phyloP scores from a whole-genome alignment of 2,797 vertebrate genomes.

The Manis pentadactyla region DNA sequence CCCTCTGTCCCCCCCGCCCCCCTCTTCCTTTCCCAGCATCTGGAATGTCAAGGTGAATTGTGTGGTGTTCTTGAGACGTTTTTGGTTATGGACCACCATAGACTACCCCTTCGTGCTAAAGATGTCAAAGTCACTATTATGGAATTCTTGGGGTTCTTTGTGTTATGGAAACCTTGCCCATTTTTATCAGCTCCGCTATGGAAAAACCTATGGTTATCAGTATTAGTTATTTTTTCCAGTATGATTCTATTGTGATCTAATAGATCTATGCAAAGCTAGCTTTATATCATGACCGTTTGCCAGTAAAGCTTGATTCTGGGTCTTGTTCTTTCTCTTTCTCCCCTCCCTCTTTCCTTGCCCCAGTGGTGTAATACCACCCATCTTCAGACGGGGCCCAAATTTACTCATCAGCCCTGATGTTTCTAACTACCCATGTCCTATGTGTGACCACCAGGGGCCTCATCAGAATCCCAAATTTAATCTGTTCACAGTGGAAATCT shows the following conservation, averaged over 20 bases:
- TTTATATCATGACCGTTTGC: fast-evolving
- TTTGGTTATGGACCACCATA: background rate
- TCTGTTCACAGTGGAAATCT: background rate
- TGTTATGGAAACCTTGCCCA: background rate
- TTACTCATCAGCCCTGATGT: background rate
- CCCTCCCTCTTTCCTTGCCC: background rate
- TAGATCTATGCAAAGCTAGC: background rate
- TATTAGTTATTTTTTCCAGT: background rate
- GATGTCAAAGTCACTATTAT: background rate
- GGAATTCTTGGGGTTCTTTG: background rate
- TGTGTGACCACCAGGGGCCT: background rate
- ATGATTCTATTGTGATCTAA: background rate
- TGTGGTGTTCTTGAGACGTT: background rate
- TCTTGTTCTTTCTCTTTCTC: background rate
- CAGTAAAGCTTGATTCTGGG: background rate
- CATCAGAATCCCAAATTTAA: background rate
- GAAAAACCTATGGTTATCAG: background rate
- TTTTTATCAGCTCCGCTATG: background rate
- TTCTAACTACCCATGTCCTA: background rate
- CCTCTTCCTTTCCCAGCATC: background rate
- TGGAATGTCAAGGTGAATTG: background rate
- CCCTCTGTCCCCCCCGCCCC: background rate
- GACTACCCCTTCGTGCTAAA: background rate
- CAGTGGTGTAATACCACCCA: fast-evolving
- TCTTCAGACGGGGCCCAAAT: background rate